Conservation (phyloP, 1,140 invertebrate genomes). For the Drosophila nebulosa region DNA sequence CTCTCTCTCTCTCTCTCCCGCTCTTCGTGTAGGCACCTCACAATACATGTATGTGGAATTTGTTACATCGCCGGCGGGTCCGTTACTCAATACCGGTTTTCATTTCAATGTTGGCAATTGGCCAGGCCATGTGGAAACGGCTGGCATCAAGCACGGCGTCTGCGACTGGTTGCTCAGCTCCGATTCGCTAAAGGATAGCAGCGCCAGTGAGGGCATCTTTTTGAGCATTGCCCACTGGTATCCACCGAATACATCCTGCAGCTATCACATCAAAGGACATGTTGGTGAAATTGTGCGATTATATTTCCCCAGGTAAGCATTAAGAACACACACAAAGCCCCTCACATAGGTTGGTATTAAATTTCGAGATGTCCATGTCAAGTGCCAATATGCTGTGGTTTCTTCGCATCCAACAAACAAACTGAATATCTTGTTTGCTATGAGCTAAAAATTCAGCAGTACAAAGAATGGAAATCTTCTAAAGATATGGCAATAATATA, state of each 20-base stretch:
- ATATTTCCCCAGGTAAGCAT: constrained; percentile 90
- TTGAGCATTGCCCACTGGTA: constrained; percentile 96
- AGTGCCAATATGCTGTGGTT: no score
- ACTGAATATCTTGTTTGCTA: no score
- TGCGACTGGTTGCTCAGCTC: constrained; percentile 93
- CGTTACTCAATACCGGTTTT: constrained; percentile 93
- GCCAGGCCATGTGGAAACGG: constrained; percentile 93
- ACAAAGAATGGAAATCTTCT: no score
- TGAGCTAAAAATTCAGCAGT: no score
- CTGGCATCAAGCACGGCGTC: constrained; percentile 90
- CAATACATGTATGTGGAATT: constrained; percentile 95
- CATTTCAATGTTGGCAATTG: constrained; percentile 96
- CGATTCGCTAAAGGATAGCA: constrained; percentile 87
- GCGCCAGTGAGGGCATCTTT: constrained; percentile 92
- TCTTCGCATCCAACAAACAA: no score
- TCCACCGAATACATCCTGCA: constrained; percentile 93
- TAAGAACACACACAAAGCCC: neutral
- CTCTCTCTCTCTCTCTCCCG: neutral
- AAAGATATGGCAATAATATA: no score
- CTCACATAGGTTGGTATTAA: neutral
- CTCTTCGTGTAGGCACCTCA: constrained; percentile 86
- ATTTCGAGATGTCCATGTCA: neutral
- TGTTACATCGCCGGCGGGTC: constrained; percentile 92
- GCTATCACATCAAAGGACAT: constrained; percentile 91
- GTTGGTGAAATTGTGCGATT: constrained; percentile 92